Evolutionary conservation across 2,797 vertebrate species (phyloP).

Genomic region (Toxotes lorentzi): DNA sequence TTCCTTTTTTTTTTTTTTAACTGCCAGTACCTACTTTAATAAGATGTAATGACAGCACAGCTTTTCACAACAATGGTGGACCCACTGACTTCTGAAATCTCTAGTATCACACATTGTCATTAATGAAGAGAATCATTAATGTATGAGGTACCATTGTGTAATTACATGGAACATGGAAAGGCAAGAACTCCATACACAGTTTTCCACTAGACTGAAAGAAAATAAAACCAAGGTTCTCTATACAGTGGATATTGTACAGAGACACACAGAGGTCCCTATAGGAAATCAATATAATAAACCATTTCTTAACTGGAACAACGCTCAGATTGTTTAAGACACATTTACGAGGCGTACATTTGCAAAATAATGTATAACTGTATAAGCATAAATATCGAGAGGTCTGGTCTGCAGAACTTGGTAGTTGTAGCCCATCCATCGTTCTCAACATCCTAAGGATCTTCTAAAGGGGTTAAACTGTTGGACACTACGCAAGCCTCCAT

Average conservation of each 20-base stretch:
- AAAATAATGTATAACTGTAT: background rate
- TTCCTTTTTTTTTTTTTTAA: background rate
- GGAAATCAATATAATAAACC: background rate
- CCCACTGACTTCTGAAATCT: slow-evolving; percentile 22
- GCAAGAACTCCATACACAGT: background rate
- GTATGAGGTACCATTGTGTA: slow-evolving; percentile 20
- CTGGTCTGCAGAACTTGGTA: background rate
- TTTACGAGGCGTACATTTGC: background rate
- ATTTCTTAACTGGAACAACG: background rate
- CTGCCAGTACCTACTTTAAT: background rate
- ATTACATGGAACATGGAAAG: slow-evolving; percentile 24
- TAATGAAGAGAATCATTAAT: slow-evolving; percentile 35
- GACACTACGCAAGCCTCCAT: slow-evolving; percentile 3
- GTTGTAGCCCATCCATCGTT: slow-evolving; percentile 3
- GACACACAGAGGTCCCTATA: background rate
- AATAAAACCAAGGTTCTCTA: background rate
- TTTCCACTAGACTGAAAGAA: slow-evolving; percentile 2
- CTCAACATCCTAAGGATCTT: slow-evolving; percentile 5
- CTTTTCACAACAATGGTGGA: slow-evolving; percentile 21
- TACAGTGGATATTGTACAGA: background rate
- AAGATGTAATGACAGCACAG: slow-evolving; percentile 13
- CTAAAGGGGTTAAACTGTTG: slow-evolving; percentile 4
- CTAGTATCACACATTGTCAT: slow-evolving; percentile 29
- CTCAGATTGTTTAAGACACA: background rate
- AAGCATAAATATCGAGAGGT: background rate